These are phyloP conservation scores for Bolborhynchus lineola DNA, from an alignment of 2,113 vertebrate genomes.

Conservation along the genomic window DNA sequence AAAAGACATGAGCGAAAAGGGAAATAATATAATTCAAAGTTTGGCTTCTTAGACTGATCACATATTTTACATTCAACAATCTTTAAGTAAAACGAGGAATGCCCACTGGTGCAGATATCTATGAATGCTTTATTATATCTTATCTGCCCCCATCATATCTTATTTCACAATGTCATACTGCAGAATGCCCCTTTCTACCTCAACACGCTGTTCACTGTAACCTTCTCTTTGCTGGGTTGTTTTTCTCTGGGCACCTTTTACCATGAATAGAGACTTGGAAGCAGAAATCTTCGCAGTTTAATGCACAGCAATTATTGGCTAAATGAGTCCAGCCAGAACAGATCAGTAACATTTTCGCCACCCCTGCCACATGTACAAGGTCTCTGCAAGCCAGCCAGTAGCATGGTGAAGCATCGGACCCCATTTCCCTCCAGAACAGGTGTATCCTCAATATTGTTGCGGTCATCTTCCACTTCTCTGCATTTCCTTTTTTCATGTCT, in stretches of 20 bases:
- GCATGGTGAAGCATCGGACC: neutral
- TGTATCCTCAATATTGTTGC: neutral
- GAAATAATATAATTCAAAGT: neutral
- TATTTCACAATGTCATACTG: neutral
- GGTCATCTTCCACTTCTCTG: neutral
- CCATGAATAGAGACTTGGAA: neutral
- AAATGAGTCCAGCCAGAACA: neutral
- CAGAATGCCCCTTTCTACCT: neutral
- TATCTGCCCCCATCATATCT: neutral
- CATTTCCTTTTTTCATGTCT: neutral
- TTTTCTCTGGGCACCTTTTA: neutral
- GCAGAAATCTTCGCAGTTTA: neutral
- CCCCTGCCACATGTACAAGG: neutral
- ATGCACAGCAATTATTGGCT: neutral
- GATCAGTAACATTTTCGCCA: neutral
- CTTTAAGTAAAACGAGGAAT: neutral
- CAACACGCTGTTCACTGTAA: neutral
- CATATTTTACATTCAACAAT: neutral
- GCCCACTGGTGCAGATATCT: rapidly evolving
- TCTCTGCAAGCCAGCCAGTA: neutral
- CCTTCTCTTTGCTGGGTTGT: neutral
- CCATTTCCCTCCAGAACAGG: neutral
- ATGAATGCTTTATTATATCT: neutral
- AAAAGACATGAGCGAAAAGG: neutral
- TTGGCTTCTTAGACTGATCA: neutral